Percentiles rank a stretch among this genome's conserved stretches.
Conservation (phyloP, 2,888 invertebrate genomes). For the Ennomos quercinarius region DNA sequence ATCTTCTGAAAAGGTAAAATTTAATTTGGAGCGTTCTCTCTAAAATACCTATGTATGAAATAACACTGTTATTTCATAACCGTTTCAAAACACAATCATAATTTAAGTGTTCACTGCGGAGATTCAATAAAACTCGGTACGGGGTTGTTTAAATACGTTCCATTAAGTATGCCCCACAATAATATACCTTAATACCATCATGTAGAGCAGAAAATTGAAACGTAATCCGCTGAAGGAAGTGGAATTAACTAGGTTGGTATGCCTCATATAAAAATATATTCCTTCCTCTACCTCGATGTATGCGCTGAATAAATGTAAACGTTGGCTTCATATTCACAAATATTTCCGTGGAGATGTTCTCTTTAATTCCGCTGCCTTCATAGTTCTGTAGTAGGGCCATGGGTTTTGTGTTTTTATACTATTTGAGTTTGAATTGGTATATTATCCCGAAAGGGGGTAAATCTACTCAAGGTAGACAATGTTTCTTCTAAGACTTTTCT, state of each 20-base stretch:
- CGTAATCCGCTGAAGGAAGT: constrained; percentile 4
- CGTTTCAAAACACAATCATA: constrained; percentile 34
- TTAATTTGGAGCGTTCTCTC: background rate
- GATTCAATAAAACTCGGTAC: constrained; percentile 32
- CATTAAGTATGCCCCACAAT: constrained; percentile 6
- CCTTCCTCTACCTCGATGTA: constrained; percentile 45
- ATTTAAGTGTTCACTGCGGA: constrained; percentile 33
- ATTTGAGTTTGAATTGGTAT: no score
- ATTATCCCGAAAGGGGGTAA: no score
- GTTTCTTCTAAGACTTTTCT: no score
- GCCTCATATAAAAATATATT: constrained; percentile 39
- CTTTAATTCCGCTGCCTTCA: constrained; percentile 49
- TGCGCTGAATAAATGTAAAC: constrained; percentile 60
- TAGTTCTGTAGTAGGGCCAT: constrained; percentile 27
- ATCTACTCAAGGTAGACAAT: no score
- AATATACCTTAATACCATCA: background rate
- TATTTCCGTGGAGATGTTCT: constrained; percentile 41
- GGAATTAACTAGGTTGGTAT: constrained; percentile 38
- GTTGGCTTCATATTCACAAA: constrained; percentile 48
- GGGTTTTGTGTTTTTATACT: background rate
- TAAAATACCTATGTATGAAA: background rate
- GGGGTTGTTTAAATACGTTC: constrained; percentile 20
- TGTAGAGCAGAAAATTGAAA: constrained; percentile 13
- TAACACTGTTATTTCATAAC: constrained; percentile 30
- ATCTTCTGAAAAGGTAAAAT: background rate